Percentiles rank a stretch among this genome's conserved stretches.
Evolutionary conservation across 2,113 vertebrate species (phyloP).

Genomic region (Microcebus jonahi): DNA sequence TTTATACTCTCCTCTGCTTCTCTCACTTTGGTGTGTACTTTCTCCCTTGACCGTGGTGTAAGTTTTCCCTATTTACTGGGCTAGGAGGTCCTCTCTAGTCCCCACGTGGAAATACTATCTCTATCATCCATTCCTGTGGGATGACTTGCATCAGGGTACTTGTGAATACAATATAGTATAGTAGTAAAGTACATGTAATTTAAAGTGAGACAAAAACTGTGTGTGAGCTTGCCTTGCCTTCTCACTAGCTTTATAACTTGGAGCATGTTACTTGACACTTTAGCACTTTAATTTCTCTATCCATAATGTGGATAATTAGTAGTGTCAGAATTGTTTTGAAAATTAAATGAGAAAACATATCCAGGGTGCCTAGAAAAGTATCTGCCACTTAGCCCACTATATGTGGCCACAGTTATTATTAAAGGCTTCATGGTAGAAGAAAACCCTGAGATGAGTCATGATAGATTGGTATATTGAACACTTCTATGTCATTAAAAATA

Average conservation of each 20-base stretch:
- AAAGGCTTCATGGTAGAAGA: background rate
- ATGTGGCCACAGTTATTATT: background rate
- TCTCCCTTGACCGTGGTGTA: background rate
- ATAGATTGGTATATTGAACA: background rate
- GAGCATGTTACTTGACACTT: background rate
- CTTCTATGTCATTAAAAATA: background rate
- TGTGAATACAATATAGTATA: background rate
- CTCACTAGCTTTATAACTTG: background rate
- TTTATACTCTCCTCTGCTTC: background rate
- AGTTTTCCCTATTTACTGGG: background rate
- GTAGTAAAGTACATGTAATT: background rate
- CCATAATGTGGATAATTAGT: background rate
- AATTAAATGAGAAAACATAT: background rate
- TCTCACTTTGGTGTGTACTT: background rate
- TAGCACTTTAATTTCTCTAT: background rate
- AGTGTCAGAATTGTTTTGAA: background rate
- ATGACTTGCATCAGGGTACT: background rate
- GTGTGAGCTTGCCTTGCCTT: background rate
- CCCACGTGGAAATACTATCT: background rate
- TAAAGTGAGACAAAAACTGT: background rate
- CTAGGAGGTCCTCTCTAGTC: background rate
- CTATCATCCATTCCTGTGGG: background rate
- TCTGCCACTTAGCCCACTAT: background rate
- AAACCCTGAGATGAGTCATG: background rate
- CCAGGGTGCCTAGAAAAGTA: background rate